Base-by-base conservation (phyloP, 2,888 invertebrate genomes). In the Meghimatium bilineatum region DNA sequence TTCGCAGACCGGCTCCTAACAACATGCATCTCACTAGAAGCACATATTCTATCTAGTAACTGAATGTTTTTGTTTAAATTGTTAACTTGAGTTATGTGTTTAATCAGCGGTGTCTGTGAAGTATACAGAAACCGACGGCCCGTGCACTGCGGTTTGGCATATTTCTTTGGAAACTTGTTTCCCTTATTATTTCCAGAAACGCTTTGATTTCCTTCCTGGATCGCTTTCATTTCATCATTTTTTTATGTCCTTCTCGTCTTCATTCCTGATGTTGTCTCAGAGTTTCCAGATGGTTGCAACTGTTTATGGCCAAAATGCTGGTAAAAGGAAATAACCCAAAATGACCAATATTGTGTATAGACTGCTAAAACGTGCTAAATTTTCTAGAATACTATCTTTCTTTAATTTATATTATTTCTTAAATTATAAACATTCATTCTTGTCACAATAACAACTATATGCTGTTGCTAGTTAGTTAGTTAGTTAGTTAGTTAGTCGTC, bases 51-150 rank as follows among this genome's bases (percentile, higher is more conserved):
- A 63, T n/a, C 56, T 56, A 56, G 23, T 63, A 2, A n/a, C 29
- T 63, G 63, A n/a, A 63, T 26, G 63, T 29, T 63, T 56, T 63
- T 63, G 63, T 23, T 63, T 14, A 8, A 23, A 3, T n/a, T 29
- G n/a, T 63, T 63, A 63, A n/a, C 63, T n/a, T 63, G 63, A 63
- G 63, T 63, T 63, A 63, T 63, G 26, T 63, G 63, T 29, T 63
- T 63, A 14, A 63, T 63, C 63, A 63, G n/a, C 5, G 29, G 63
- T n/a, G 63, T 63, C 26, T 63, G n/a, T n/a, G n/a, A 63, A 63
- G 63, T 63, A n/a, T 63, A 63, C 14, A 56, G 2, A 26, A 63
- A 6, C 5, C 63, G 63, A 29, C 63, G n/a, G 56, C 3, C 63
- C 63, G 29, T 56, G 56, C 8, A 56, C 6, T 56, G 5, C 44